Base-by-base conservation (phyloP, 2,888 invertebrate species). In the Thymelicus sylvestris region DNA sequence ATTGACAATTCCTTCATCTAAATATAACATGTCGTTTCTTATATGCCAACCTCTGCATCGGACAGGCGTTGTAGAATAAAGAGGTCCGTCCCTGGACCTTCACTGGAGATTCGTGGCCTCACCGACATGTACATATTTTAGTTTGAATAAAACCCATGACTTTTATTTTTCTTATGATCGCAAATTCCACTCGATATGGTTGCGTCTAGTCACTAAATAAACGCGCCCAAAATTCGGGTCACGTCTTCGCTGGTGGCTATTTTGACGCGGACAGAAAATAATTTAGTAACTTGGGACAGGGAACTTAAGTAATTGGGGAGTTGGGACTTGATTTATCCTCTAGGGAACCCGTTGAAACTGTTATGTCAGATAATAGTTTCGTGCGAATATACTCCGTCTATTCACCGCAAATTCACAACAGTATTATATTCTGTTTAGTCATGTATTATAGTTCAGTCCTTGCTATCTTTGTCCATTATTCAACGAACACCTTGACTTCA, bases 281-380 rank as follows among this genome's bases (percentile, higher is more conserved):
- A 69, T 64, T 64, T 59, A 69, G 69, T 69, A 69, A 69, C 69
- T 64, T 64, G 19, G 57, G 64, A 55, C 55, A 63, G 62, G 15
- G 48, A 69, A 63, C 64, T 68, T 69, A 69, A 69, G 69, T 69
- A 69, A 69, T 69, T 69, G 69, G 69, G 44, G 48, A 69, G 63
- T 69, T 48, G 69, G 69, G 64, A 64, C 69, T 60, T 69, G 68
- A 64, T 69, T 69, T 69, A 69, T 69, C 55, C 57, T 19, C 63
- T 38, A 48, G 57, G 63, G 55, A 62, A 55, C 60, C 60, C 39
- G 52, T 44, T 61, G 67, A 67, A 62, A 67, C 10, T 15, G 38
- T 67, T 61, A 39, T 39, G 61, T 60, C 60, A 48, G 61, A 31
- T 62, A 67, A 67, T 67, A 67, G 67, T 61, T 67, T 57, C 15